Conservation (phyloP, 2,113 vertebrate genomes). For the Aptenodytes patagonicus region DNA sequence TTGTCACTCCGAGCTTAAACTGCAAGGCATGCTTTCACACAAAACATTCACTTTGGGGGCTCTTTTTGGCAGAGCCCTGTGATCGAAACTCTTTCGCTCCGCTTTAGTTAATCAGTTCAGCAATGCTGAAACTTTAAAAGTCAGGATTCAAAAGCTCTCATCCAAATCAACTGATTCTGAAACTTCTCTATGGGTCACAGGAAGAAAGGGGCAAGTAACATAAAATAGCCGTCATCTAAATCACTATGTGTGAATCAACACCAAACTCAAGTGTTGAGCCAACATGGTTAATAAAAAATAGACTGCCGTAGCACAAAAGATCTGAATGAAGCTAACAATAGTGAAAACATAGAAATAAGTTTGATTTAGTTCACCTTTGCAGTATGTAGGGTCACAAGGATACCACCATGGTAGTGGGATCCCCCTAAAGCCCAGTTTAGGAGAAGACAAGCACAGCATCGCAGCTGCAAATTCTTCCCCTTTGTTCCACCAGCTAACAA, state of each 20-base stretch:
- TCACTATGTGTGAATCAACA: background rate
- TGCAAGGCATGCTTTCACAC: slow-evolving; percentile 69
- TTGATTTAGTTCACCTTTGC: background rate
- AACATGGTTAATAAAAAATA: background rate
- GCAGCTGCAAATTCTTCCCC: background rate
- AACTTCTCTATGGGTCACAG: background rate
- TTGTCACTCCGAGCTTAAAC: slow-evolving; percentile 70
- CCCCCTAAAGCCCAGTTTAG: background rate
- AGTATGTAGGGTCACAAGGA: background rate
- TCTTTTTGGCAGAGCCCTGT: slow-evolving; percentile 46
- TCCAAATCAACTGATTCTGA: background rate
- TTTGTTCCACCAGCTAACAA: background rate
- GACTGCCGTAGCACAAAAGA: background rate
- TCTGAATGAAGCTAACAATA: background rate
- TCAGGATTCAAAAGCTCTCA: background rate
- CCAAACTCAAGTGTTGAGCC: background rate
- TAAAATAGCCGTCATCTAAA: background rate
- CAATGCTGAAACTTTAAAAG: background rate
- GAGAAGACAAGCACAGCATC: background rate
- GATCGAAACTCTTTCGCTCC: slow-evolving; percentile 45
- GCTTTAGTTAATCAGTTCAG: slow-evolving; percentile 6
- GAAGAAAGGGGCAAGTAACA: background rate
- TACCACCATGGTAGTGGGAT: background rate
- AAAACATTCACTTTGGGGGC: slow-evolving; percentile 52
- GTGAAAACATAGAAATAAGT: background rate